Base-by-base conservation (phyloP, 2,797 vertebrate genomes). In the Martes flavigula region DNA sequence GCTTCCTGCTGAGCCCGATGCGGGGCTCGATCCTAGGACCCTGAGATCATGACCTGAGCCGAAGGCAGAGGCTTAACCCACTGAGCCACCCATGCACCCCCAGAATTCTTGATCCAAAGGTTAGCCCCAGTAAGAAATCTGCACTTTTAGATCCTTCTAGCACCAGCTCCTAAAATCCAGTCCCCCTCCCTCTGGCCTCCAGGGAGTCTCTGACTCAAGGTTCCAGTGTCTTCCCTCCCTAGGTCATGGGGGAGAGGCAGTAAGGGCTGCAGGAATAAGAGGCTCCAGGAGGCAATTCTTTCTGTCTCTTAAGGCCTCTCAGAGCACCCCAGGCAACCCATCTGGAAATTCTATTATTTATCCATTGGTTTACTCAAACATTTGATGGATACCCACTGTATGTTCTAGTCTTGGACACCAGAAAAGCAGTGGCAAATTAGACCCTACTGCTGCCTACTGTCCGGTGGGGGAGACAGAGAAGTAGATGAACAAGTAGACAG, bases 321-420 rank as follows among this genome's bases (percentile, higher is more conserved):
- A 7, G 2, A 15, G 27, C 58, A 56, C 72, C 58, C 27, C 64
- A 38, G 70, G 81, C 79, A 82, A 27, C 79, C 95, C 91, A 51
- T 92, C 89, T 83, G 85, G 91, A 92, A 79, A 60, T n/a, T 27
- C 81, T n/a, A 40, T 83, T 91, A 73, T 66, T 79, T 68, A 79
- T 68, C 89, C 48, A 48, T 86, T 68, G 68, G 81, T 60, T 91
- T 91, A 83, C 66, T 87, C 48, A 62, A 43, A 84, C 64, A 25
- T 54, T 81, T 73, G 77, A 58, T 43, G 72, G 84, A 51, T 75
- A 43, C 51, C 60, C 68, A 35, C 51, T 85, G 78, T 77, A 32
- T 18, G 38, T 15, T 90, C 62, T 75, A 54, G 60, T 38, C 66
- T 14, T 62, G 62, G 89, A 87, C 40, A 13, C 68, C 38, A 58